Conservation (phyloP, 2,888 invertebrate genomes). For the Dyspetes luteomarginatus region DNA sequence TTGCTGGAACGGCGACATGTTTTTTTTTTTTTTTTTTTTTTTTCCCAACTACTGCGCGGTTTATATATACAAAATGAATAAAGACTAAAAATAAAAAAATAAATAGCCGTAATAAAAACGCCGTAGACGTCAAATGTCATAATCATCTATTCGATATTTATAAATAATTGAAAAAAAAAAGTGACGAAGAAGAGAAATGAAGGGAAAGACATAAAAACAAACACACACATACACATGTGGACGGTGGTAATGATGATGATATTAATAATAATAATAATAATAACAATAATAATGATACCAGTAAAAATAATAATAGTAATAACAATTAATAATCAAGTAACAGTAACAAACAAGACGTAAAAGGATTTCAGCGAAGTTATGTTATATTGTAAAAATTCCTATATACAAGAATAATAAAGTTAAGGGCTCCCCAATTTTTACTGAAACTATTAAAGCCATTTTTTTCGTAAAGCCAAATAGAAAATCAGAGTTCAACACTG, state of each 20-base stretch:
- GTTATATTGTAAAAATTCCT: conserved; percentile 81
- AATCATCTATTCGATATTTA: conserved; percentile 56
- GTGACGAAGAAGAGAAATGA: background rate
- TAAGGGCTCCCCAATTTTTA: conserved; percentile 81
- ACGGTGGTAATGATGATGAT: conserved; percentile 68
- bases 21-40: conserved; percentile 24
- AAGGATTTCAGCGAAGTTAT: conserved; percentile 77
- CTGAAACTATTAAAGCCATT: conserved; percentile 71
- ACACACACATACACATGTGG: conserved; percentile 51
- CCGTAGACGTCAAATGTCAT: conserved; percentile 52
- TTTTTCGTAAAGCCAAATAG: conserved; percentile 48
- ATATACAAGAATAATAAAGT: conserved; percentile 81
- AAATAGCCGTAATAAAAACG: conserved; percentile 44
- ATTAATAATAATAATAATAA: conserved; percentile 64
- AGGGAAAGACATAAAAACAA: conserved; percentile 10
- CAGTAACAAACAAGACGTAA: conserved; percentile 70
- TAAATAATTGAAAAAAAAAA: conserved; percentile 42
- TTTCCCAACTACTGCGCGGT: conserved; percentile 46
- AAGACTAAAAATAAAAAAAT: conserved; percentile 15
- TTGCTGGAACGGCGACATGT: conserved; percentile 58
- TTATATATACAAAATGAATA: conserved; percentile 64
- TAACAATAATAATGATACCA: conserved; percentile 59
- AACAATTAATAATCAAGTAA: conserved; percentile 71
- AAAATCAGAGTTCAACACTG: no score
- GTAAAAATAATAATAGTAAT: conserved; percentile 73